phyloP scores from a whole-genome alignment of 2,888 invertebrate species.

The Tanytarsus gracilentus region DNA sequence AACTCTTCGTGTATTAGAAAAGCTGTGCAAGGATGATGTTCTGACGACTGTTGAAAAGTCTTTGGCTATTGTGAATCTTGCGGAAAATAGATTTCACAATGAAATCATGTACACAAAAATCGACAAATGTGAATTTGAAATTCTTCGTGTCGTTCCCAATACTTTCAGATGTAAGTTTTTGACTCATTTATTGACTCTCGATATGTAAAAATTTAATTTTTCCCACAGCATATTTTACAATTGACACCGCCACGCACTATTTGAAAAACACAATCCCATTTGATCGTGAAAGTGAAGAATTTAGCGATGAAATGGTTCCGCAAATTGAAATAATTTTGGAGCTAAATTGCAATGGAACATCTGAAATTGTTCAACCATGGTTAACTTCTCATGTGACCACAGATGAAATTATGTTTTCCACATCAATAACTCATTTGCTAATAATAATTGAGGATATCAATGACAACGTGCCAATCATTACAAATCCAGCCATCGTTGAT shows the following conservation, averaged over 20 bases:
- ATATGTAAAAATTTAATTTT: not conserved
- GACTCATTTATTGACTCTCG: not conserved
- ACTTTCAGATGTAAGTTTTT: slow-evolving; percentile 32
- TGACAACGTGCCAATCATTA: slow-evolving; percentile 35
- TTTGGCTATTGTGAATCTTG: slow-evolving; percentile 4
- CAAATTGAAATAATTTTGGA: slow-evolving; percentile 34
- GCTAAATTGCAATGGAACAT: slow-evolving; percentile 30
- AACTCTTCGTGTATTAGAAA: not conserved
- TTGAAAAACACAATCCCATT: slow-evolving; percentile 32
- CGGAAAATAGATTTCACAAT: slow-evolving; percentile 2
- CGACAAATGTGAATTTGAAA: slow-evolving; percentile 33
- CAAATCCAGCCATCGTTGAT: slow-evolving; percentile 30
- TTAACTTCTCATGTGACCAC: slow-evolving; percentile 4
- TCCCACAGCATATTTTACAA: not conserved
- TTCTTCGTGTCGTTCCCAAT: slow-evolving; percentile 32
- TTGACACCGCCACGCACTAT: slow-evolving; percentile 32
- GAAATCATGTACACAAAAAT: not conserved
- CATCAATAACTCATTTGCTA: slow-evolving; percentile 32
- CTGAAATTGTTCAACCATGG: not conserved
- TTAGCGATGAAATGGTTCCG: slow-evolving; percentile 32
- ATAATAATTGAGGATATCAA: slow-evolving; percentile 35
- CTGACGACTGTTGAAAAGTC: not conserved
- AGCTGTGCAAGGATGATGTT: not conserved
- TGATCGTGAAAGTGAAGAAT: slow-evolving; percentile 34
- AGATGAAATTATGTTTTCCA: slow-evolving; percentile 33